These are phyloP conservation scores for Epinephelus moara DNA, from an alignment of 2,113 vertebrate species.

Conservation along the genomic window DNA sequence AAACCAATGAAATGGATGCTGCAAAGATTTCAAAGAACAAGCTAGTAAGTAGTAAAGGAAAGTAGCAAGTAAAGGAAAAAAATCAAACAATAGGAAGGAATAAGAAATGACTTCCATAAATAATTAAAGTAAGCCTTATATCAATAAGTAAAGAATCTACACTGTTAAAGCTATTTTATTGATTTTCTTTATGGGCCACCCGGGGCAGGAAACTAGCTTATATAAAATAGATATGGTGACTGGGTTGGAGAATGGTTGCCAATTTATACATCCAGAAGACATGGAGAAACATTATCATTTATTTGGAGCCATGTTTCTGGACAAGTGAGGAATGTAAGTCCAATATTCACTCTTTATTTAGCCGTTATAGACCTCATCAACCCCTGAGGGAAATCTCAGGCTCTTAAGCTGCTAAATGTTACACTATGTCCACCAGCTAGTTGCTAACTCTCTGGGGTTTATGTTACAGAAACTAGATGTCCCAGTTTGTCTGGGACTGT, in stretches of 20 bases:
- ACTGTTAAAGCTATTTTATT: not conserved
- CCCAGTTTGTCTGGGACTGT: too few relatives aligned
- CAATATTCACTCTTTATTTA: constrained; percentile 1
- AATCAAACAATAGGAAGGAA: not conserved
- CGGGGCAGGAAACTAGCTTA: not conserved
- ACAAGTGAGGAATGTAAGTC: not conserved
- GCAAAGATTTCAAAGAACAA: not conserved
- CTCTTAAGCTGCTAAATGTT: not conserved
- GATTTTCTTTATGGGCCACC: not conserved
- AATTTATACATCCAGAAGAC: not conserved
- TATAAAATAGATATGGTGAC: not conserved
- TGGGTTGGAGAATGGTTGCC: constrained; percentile 3
- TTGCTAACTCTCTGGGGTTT: not conserved
- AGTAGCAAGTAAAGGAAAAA: not conserved
- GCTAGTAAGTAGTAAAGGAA: too few relatives aligned
- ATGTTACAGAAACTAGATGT: too few relatives aligned
- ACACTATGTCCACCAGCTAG: not conserved
- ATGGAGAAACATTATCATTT: not conserved
- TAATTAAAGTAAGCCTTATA: not conserved
- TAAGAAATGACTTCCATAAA: not conserved
- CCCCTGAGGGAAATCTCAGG: not conserved
- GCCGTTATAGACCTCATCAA: not conserved
- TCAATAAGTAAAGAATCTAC: not conserved
- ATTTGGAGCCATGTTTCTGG: not conserved
- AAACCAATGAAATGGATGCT: not conserved